phyloP scores from a whole-genome alignment of 2,888 invertebrate genomes.

The Zaprionus lineosus region DNA sequence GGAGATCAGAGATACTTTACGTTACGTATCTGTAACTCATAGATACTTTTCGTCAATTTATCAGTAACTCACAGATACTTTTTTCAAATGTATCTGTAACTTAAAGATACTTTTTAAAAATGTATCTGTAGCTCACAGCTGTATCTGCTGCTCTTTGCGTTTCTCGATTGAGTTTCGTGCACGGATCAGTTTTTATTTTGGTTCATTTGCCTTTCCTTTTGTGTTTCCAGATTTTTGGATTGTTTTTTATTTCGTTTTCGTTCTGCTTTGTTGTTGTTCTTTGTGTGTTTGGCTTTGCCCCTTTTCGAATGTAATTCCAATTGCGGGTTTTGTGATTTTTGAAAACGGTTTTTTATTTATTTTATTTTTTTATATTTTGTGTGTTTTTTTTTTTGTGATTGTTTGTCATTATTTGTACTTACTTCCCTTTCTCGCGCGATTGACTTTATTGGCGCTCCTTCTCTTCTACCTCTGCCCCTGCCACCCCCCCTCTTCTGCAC shows the following conservation, averaged over 20 bases:
- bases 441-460: too few relatives aligned
- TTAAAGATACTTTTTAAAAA: too few relatives aligned
- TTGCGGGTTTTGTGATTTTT: conserved; percentile 49
- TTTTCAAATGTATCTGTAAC: conserved; percentile 20
- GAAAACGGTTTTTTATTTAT: conserved; percentile 18
- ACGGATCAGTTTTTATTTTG: conserved; percentile 33
- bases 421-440: conserved; percentile 33
- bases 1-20: too few relatives aligned
- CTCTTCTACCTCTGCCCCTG: conserved; percentile 1
- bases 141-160: neutral
- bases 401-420: conserved; percentile 66
- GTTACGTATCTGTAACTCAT: conserved; percentile 23
- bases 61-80: conserved; percentile 18
- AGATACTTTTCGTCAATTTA: too few relatives aligned
- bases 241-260: conserved; percentile 1
- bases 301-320: conserved; percentile 50
- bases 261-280: conserved; percentile 9
- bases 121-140: conserved; percentile 25
- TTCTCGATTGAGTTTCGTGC: conserved; percentile 23
- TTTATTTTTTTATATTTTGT: conserved; percentile 12
- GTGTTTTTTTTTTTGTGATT: conserved; percentile 44
- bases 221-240: conserved; percentile 36
- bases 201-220: conserved; percentile 24
- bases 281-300: conserved; percentile 45
- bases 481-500: conserved; percentile 4